Conservation (phyloP, 2,797 vertebrate species). For the Bovichtus diacanthus region DNA sequence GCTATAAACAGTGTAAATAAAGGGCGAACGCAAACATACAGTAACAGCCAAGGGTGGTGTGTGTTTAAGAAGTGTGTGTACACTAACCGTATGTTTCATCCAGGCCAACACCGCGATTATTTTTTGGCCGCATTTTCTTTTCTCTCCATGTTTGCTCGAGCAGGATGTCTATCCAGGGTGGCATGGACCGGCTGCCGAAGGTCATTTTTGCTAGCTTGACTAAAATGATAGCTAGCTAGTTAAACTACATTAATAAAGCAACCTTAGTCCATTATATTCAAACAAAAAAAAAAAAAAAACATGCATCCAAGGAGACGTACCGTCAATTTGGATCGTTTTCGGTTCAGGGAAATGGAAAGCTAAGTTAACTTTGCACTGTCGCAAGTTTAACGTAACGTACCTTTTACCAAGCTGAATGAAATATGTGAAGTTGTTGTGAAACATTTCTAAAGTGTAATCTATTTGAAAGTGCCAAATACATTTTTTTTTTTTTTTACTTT, state of each 20-base stretch:
- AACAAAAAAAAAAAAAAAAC: too few species aligned
- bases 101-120: not conserved
- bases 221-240: not conserved
- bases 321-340: too few species aligned
- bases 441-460: not conserved
- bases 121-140: constrained; percentile 37
- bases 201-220: constrained; percentile 61
- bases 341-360: not conserved
- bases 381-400: not conserved
- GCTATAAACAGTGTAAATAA: constrained; percentile 33
- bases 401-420: too few species aligned
- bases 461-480: not conserved
- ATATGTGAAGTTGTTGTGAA: too few species aligned
- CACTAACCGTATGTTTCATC: constrained; percentile 61
- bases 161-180: constrained; percentile 59
- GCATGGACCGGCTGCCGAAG: constrained; percentile 75
- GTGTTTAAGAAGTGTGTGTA: not conserved
- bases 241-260: not conserved
- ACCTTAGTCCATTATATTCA: not conserved
- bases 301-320: too few species aligned
- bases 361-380: not conserved
- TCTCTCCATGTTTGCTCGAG: constrained; percentile 63
- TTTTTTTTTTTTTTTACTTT: rapidly evolving
- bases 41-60: not conserved
- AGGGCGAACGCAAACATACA: not conserved